Percentiles rank a stretch among this genome's conserved stretches.
Conservation (phyloP, 2,113 vertebrate genomes). For the Spizaetus ornatus region DNA sequence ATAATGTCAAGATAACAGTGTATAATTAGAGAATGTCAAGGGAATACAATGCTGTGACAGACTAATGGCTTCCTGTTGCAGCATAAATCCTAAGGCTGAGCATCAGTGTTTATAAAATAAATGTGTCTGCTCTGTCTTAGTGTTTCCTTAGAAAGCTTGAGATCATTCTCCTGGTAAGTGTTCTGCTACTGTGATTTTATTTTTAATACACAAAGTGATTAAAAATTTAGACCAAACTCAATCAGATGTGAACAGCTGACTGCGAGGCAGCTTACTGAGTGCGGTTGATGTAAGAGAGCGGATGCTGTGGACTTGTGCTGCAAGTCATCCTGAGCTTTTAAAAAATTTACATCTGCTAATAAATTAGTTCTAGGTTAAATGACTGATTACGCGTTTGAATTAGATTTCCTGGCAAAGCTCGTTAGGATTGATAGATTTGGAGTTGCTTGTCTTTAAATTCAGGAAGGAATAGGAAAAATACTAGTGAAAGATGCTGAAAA, state of each 20-base stretch:
- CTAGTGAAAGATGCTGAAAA: not conserved
- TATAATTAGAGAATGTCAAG: slow-evolving; percentile 8
- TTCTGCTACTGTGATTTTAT: slow-evolving; percentile 32
- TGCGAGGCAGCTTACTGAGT: not conserved
- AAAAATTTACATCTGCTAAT: not conserved
- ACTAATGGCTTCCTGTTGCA: slow-evolving; percentile 38
- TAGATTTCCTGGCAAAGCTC: not conserved
- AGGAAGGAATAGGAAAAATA: not conserved
- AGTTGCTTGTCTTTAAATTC: not conserved
- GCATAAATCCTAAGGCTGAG: not conserved
- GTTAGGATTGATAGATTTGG: not conserved
- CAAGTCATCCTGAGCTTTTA: not conserved
- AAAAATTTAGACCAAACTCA: slow-evolving; percentile 41
- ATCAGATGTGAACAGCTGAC: not conserved
- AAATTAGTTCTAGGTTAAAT: slow-evolving; percentile 11
- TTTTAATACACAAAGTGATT: slow-evolving; percentile 21
- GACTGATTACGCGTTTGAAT: not conserved
- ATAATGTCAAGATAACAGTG: not conserved
- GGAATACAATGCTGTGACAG: slow-evolving; percentile 13
- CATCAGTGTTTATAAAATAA: slow-evolving; percentile 40
- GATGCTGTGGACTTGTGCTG: not conserved
- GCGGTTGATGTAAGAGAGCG: not conserved
- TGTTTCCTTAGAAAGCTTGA: slow-evolving; percentile 30
- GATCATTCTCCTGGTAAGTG: slow-evolving; percentile 3
- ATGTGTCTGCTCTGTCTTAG: not conserved